Base-by-base conservation (phyloP, 2,797 vertebrate species). In the Mormyrus hasselquistii region DNA sequence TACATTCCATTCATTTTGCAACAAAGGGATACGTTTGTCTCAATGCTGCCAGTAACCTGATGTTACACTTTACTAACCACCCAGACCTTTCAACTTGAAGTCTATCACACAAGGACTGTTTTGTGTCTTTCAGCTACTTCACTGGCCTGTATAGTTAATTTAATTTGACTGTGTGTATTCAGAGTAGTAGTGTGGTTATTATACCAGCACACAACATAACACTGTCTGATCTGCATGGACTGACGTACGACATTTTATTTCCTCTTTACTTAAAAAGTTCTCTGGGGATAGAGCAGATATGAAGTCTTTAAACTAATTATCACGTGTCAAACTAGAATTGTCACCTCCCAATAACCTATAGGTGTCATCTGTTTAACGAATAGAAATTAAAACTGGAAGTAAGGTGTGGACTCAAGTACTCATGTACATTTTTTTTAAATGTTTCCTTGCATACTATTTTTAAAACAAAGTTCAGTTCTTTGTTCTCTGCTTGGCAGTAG, bases 401-500 rank as follows among this genome's bases (percentile, higher is more conserved):
- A 87, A 41, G 47, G 79, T 87, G 57, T 90, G 86, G 88, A 86
- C 82, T 82, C 16, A 86, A 90, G 62, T 89, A 85, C 52, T 89
- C 59, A 52, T 87, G 59, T 69, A 62, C 88, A 86, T 76, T 73
- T 90, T 90, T 88, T 89, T 53, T 89, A 85, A 85, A 86, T 79
- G 82, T 83, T 90, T 87, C 89, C 89, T 90, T 87, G 87, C 88
- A 29, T 89, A 86, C 88, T 88, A 62, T 91, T 89, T 90, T 62
- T 22, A 90, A 88, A 88, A 55, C 29, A 52, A 53, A 76, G 69
- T 76, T 89, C 38, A 25, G 59, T 89, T 62, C 85, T 89, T 90
- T 88, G 44, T 86, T 88, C 79, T 90, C 83, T 84, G 52, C 90
- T 92, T 88, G 49, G 85, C 83, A 76, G 88, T 91, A 88, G 88